Conservation (phyloP, 2,888 invertebrate genomes). For the Clitarchus hookeri region DNA sequence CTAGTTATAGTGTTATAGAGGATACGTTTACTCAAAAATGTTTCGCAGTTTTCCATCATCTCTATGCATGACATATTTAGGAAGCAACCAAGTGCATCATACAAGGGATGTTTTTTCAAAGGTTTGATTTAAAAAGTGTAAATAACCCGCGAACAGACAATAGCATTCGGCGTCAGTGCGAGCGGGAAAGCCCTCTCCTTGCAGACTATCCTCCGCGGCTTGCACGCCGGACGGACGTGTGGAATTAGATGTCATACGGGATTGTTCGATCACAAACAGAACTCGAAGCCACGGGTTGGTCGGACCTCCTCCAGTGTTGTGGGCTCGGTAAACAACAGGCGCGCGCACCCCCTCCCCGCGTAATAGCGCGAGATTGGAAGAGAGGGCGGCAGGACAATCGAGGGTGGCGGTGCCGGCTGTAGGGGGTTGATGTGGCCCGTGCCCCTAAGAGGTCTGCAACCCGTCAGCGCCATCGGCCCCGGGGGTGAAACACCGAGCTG, state of each 20-base stretch:
- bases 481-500: neutral
- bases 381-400: neutral
- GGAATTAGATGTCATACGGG: neutral
- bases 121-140: no score
- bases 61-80: no score
- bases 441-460: no score
- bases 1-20: no score
- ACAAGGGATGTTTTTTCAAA: no score
- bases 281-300: neutral
- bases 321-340: neutral
- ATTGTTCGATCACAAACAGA: conserved; percentile 14
- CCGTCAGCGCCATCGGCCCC: no score
- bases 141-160: no score
- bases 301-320: neutral
- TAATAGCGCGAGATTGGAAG: neutral
- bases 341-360: neutral
- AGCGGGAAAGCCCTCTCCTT: neutral
- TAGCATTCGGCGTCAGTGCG: neutral
- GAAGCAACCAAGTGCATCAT: no score
- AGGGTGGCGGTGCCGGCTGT: neutral
- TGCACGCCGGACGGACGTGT: neutral
- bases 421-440: neutral
- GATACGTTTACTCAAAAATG: no score
- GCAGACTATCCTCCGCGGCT: neutral
- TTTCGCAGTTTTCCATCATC: no score